A percentile compares a stretch with the other conserved stretches of the same genome.
phyloP scores from a whole-genome alignment of 2,888 invertebrate genomes.

The Tetranychus piercei region DNA sequence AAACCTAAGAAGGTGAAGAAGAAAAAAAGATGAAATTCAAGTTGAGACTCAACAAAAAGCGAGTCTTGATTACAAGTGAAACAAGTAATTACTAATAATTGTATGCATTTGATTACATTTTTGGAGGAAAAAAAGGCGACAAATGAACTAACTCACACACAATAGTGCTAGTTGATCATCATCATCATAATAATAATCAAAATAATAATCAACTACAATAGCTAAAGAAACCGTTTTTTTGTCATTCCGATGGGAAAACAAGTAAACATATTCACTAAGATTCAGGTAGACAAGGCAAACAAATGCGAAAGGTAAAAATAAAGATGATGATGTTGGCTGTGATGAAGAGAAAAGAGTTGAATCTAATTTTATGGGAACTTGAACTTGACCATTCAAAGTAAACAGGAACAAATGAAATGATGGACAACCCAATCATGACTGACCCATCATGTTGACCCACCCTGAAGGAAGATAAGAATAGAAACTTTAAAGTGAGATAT shows the following conservation, averaged over 20 bases:
- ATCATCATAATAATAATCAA: background rate
- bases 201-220: background rate
- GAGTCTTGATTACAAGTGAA: background rate
- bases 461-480: no score
- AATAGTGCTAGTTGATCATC: background rate
- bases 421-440: no score
- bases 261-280: background rate
- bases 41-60: background rate
- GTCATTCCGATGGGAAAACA: constrained; percentile 1
- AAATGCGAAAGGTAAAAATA: background rate
- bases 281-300: background rate
- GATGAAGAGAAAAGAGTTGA: background rate
- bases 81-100: background rate
- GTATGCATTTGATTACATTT: background rate
- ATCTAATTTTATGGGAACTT: background rate
- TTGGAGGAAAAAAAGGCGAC: background rate
- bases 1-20: background rate
- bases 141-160: background rate
- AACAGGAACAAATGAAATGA: background rate
- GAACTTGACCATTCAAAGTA: background rate
- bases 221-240: background rate
- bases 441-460: no score
- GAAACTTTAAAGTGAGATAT: no score
- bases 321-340: background rate
- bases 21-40: background rate